Percentiles rank a stretch among this genome's conserved stretches.
Evolutionary conservation across 37 sponge, comb jelly and placozoan genomes (phyloP).

Genomic region (Ianthella basta): DNA sequence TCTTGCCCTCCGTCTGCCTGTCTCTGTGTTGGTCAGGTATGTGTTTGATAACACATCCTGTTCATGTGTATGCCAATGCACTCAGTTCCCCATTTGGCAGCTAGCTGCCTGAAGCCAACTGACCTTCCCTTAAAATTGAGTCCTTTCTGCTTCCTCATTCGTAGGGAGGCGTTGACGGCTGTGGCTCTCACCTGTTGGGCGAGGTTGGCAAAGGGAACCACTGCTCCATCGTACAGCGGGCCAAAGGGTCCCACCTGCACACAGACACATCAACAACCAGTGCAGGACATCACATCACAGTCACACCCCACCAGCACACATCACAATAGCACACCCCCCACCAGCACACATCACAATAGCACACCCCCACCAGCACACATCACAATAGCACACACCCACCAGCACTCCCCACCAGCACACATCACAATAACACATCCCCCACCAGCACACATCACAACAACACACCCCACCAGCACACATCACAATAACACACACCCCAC

Average conservation of each 20-base stretch:
- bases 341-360: slow-evolving; percentile 5
- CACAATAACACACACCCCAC: not conserved
- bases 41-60: too few species aligned
- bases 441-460: not conserved
- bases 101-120: not conserved
- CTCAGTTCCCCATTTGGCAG: not conserved
- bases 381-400: slow-evolving; percentile 24
- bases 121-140: slow-evolving; percentile 24
- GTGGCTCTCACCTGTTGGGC: slow-evolving; percentile 91
- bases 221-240: slow-evolving; percentile 95
- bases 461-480: not conserved
- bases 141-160: slow-evolving; percentile 19
- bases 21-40: too few species aligned
- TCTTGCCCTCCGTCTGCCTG: too few species aligned
- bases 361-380: not conserved
- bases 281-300: not conserved
- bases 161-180: slow-evolving; percentile 81
- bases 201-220: slow-evolving; percentile 72
- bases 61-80: not conserved
- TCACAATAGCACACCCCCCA: not conserved
- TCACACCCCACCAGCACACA: not conserved
- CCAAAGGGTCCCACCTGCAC: slow-evolving; percentile 87
- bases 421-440: not conserved
- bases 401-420: not conserved
- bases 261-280: slow-evolving; percentile 18